Conservation (phyloP, 2,888 invertebrate genomes). For the Calameuta pallipes region DNA sequence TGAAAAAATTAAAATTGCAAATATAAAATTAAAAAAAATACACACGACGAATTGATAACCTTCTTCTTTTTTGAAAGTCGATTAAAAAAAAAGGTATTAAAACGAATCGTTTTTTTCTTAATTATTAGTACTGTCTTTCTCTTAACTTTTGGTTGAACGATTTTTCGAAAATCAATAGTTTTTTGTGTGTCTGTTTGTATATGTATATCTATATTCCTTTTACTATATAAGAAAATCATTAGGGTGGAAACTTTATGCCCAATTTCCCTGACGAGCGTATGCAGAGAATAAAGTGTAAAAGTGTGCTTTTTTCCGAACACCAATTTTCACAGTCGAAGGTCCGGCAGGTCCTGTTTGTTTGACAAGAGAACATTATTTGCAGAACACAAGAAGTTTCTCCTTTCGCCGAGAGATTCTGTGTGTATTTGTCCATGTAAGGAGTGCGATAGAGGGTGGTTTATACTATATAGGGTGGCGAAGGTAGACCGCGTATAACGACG, state of each 20-base stretch:
- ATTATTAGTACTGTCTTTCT: too few species aligned
- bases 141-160: neutral
- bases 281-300: neutral
- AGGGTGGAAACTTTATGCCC: neutral
- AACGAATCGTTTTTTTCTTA: too few species aligned
- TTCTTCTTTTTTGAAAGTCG: too few species aligned
- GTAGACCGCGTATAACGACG: constrained; percentile 55
- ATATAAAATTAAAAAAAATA: too few species aligned
- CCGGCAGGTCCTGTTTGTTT: constrained; percentile 53
- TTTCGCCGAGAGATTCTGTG: neutral
- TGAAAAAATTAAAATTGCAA: too few species aligned
- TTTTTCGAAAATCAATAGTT: neutral
- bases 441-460: neutral
- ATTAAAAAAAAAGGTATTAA: too few species aligned
- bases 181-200: neutral
- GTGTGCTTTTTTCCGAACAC: neutral
- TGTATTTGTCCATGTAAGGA: neutral
- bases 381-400: constrained; percentile 49
- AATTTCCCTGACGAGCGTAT: neutral
- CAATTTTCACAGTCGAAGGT: constrained; percentile 1
- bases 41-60: too few species aligned
- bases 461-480: constrained; percentile 32
- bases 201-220: neutral
- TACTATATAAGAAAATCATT: neutral
- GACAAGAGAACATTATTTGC: constrained; percentile 54